Percentiles rank a stretch among this genome's conserved stretches.
phyloP scores from a whole-genome alignment of 2,888 invertebrate species.

The Sesia apiformis region DNA sequence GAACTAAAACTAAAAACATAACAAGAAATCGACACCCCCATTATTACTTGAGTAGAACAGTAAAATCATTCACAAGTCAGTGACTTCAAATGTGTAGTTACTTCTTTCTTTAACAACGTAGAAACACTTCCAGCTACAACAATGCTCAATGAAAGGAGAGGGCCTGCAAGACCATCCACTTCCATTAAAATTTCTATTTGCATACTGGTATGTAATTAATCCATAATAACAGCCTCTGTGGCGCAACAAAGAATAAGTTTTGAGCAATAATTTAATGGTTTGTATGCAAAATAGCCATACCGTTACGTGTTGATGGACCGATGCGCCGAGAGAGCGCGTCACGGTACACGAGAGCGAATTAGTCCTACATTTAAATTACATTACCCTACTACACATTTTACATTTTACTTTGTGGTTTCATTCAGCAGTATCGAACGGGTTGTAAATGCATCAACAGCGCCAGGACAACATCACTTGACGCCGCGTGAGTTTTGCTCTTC shows the following conservation, averaged over 20 bases:
- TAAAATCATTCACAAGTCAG: conserved; percentile 21
- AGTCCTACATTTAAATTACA: conserved; percentile 72
- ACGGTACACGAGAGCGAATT: conserved; percentile 66
- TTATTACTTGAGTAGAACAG: no score
- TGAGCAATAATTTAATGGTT: conserved; percentile 74
- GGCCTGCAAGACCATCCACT: conserved; percentile 48
- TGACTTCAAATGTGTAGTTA: conserved; percentile 14
- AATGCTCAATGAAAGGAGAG: conserved; percentile 51
- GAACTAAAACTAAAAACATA: no score
- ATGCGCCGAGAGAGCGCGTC: conserved; percentile 63
- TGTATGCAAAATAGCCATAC: conserved; percentile 71
- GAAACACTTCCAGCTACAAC: conserved; percentile 11
- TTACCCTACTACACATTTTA: conserved; percentile 52
- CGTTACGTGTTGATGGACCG: conserved; percentile 71
- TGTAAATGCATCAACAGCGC: conserved; percentile 39
- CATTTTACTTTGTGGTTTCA: conserved; percentile 39
- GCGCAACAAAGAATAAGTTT: conserved; percentile 73
- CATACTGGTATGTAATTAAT: conserved; percentile 69
- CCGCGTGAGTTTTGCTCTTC: conserved; percentile 16
- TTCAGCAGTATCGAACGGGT: conserved; percentile 31
- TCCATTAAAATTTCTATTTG: conserved; percentile 68
- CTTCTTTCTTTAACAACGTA: neutral
- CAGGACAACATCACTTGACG: conserved; percentile 36
- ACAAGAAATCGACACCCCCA: no score
- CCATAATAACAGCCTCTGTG: conserved; percentile 68